Evolutionary conservation across 2,113 vertebrate genomes (phyloP), one percentile per base, ranked within the genome.

Genomic region (Rhea pennata): DNA sequence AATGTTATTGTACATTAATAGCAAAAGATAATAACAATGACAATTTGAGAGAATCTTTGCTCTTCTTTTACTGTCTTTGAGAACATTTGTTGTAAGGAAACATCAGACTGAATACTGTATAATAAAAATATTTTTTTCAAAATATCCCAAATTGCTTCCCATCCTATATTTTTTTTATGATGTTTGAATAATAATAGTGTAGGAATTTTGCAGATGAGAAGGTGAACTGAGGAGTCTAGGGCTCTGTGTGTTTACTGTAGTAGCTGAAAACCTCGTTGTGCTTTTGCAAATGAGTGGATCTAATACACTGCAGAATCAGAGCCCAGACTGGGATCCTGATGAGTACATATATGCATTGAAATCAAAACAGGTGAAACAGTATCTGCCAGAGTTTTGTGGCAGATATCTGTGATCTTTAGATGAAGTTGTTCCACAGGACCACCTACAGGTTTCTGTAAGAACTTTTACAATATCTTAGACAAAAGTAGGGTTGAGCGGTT

Each of bases 111-210:
- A 84, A 65, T 23, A 71, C 6, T 44, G 27, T 23, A 65, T 71
- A 95, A 87, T 75, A 83, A 85, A 90, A 84, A 21, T 23, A 58
- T 33, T 91, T 95, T 95, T 95, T 85, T 2, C 77, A 69, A 94
- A 93, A 61, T 77, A 84, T 29, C 44, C 15, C 46, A 20, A 36
- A n/a, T 91, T 78, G 79, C 93, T 93, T 92, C 50, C 66, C 33
- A 20, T 82, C 24, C 61, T 84, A 11, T n/a, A 21, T 81, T 90
- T 90, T 90, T 87, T 67, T 61, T 67, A 1, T 78, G n/a, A 9
- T 53, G 33, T 65, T 86, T 51, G 51, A 88, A 42, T 81, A 27
- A 39, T 61, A 71, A 48, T 70, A 29, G n/a, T 27, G n/a, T 65
- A 56, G 59, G 72, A 91, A 75, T 94, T 96, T 83, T 79, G 56